Percentiles rank a stretch among this genome's conserved stretches.
phyloP scores from a whole-genome alignment of 2,797 vertebrate genomes.

The Podarcis lilfordi region DNA sequence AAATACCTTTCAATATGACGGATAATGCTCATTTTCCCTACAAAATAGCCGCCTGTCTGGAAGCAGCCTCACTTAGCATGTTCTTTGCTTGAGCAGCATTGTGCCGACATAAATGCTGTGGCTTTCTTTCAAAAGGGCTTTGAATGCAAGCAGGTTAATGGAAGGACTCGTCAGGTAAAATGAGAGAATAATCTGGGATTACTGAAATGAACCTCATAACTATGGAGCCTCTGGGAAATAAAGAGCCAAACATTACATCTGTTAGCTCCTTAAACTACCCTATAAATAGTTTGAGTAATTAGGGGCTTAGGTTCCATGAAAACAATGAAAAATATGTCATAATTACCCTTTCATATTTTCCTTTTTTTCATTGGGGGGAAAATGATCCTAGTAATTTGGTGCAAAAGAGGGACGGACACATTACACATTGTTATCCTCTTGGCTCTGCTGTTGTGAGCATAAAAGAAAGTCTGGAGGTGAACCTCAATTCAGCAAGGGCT shows the following conservation, averaged over 20 bases:
- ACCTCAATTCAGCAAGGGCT: constrained; percentile 48
- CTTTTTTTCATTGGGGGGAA: constrained; percentile 66
- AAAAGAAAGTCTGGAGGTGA: constrained; percentile 53
- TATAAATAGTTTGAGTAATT: constrained; percentile 74
- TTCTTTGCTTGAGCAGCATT: constrained; percentile 25
- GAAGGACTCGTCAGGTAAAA: constrained; percentile 59
- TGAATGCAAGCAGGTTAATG: constrained; percentile 45
- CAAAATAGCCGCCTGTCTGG: neutral
- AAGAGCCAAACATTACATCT: constrained; percentile 55
- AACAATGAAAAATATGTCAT: constrained; percentile 77
- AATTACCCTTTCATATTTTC: constrained; percentile 81
- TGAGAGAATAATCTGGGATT: constrained; percentile 71
- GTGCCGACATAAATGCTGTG: constrained; percentile 26
- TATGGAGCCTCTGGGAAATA: constrained; percentile 65
- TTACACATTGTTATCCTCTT: constrained; percentile 48
- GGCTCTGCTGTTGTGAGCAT: constrained; percentile 48
- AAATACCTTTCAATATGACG: constrained; percentile 23
- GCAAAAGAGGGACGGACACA: constrained; percentile 49
- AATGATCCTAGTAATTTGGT: constrained; percentile 73
- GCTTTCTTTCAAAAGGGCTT: constrained; percentile 44
- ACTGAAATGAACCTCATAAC: constrained; percentile 60
- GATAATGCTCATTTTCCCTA: neutral
- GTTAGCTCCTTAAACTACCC: constrained; percentile 70
- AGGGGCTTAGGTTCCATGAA: constrained; percentile 78
- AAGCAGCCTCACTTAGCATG: constrained; percentile 23